Evolutionary conservation across 2,797 vertebrate species (phyloP), one percentile per base, ranked within the genome.

Genomic region (Lepidocolaptes lacrymiger): DNA sequence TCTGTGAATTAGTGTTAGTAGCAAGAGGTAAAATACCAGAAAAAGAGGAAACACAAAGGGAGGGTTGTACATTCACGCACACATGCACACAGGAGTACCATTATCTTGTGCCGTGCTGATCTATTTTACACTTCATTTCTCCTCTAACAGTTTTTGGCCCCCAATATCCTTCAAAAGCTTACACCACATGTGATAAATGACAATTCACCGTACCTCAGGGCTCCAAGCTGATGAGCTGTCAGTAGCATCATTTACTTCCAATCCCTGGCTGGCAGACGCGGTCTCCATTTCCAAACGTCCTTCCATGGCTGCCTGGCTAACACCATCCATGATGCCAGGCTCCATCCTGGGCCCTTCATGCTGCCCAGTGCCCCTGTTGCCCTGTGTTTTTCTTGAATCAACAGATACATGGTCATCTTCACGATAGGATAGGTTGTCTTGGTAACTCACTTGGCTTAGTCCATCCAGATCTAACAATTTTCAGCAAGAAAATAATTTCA

Each of bases 171-270:
- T 73, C 67, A 43, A 39, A 85, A 91, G 71, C 74, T 86, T 44
- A 30, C 63, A 51, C 8, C 0, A 0, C 14, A 20, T 76, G 55
- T 36, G 92, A 85, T 58, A 81, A 85, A 69, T 52, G 83, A 68
- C 64, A 86, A n/a, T 59, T 68, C 54, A 62, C 32, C 84, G 28
- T 98, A 99, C 99, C 99, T 99, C 99, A 39, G 99, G 98, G 96
- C 98, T 99, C 98, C 98, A 99, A 41, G 97, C 96, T 1, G 98
- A 98, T 58, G 98, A 98, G 96, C 98, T 98, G 94, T 99, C 98
- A 2, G 98, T 98, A 69, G 96, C 97, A 12, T 98, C 98, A 9
- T 98, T 98, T 85, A 96, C 98, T 96, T 98, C 98, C 30, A 97
- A 97, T 55, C 96, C 97, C 52, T 96, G 98, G 84, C 83, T 96